Conservation (phyloP, 2,113 vertebrate genomes). For the Carassius auratus region DNA sequence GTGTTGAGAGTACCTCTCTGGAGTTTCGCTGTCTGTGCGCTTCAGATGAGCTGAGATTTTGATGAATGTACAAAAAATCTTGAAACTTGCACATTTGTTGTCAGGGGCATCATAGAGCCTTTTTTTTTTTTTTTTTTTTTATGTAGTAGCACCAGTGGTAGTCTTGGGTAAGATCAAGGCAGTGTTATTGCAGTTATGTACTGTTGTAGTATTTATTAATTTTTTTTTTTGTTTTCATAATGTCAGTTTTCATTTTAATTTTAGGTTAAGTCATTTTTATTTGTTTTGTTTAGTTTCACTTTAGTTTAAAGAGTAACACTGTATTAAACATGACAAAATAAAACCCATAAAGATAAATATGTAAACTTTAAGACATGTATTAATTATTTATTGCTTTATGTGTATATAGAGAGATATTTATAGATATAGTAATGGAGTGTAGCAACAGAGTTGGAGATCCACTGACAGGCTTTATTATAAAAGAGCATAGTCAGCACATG, state of each 20-base stretch:
- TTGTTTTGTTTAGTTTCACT: too few relatives aligned
- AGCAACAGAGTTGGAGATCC: too few relatives aligned
- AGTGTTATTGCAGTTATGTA: not conserved
- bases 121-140: not conserved
- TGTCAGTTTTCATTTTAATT: not conserved
- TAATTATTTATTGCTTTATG: too few relatives aligned
- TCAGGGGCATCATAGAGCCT: not conserved
- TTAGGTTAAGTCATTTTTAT: too few relatives aligned
- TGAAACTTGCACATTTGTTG: constrained; percentile 8
- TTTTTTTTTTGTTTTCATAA: not conserved
- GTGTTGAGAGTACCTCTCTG: constrained; percentile 44
- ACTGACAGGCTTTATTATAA: too few relatives aligned
- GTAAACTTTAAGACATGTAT: too few relatives aligned
- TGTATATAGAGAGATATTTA: too few relatives aligned
- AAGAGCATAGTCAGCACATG: too few relatives aligned
- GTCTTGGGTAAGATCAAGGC: not conserved
- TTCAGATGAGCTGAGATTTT: constrained; percentile 49
- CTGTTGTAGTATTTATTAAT: not conserved
- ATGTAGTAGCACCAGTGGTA: not conserved
- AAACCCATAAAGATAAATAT: too few relatives aligned
- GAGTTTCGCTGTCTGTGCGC: not conserved
- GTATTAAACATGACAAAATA: too few relatives aligned
- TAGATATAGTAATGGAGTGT: too few relatives aligned
- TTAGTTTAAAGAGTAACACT: too few relatives aligned
- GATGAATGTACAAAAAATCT: constrained; percentile 32